Evolutionary conservation across 2,888 invertebrate genomes (phyloP).

Genomic region (Cremastinae sp.): DNA sequence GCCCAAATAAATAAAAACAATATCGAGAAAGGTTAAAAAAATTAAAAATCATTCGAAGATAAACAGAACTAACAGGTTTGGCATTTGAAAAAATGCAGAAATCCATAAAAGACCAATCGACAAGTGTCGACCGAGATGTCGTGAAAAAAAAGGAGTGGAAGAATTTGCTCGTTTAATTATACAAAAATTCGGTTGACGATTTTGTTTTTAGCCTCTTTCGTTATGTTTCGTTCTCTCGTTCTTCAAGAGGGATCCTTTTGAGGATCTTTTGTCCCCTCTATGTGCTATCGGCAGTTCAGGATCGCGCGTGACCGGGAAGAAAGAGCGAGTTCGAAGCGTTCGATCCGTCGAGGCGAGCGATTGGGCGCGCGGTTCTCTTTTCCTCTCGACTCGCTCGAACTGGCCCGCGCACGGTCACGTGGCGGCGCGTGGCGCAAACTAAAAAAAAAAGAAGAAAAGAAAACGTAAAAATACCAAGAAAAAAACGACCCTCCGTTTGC

Average conservation of each 20-base stretch:
- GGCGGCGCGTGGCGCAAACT: constrained; percentile 79
- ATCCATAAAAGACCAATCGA: background rate
- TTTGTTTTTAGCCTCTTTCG: constrained; percentile 3
- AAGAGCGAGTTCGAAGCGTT: constrained; percentile 60
- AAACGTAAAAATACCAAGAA: constrained; percentile 15
- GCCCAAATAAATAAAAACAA: too few relatives aligned
- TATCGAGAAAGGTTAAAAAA: too few relatives aligned
- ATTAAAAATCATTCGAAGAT: too few relatives aligned
- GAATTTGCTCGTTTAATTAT: constrained; percentile 61
- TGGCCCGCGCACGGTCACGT: constrained; percentile 72
- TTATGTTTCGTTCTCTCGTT: constrained; percentile 39
- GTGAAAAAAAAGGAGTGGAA: constrained; percentile 8
- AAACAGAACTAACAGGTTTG: too few relatives aligned
- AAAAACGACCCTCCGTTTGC: constrained; percentile 57
- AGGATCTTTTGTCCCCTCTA: constrained; percentile 57
- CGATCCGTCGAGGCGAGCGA: constrained; percentile 55
- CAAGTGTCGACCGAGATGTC: background rate
- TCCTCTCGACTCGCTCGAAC: constrained; percentile 63
- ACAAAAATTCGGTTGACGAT: constrained; percentile 58
- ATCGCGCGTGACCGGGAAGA: constrained; percentile 41
- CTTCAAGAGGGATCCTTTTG: constrained; percentile 43
- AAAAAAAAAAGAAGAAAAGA: constrained; percentile 50
- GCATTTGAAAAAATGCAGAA: too few relatives aligned
- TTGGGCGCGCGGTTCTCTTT: constrained; percentile 61
- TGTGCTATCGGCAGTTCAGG: constrained; percentile 60